Evolutionary conservation across 2,888 invertebrate genomes (phyloP), one percentile per base, ranked within the genome.

Genomic region (Temnothorax rugatulus): DNA sequence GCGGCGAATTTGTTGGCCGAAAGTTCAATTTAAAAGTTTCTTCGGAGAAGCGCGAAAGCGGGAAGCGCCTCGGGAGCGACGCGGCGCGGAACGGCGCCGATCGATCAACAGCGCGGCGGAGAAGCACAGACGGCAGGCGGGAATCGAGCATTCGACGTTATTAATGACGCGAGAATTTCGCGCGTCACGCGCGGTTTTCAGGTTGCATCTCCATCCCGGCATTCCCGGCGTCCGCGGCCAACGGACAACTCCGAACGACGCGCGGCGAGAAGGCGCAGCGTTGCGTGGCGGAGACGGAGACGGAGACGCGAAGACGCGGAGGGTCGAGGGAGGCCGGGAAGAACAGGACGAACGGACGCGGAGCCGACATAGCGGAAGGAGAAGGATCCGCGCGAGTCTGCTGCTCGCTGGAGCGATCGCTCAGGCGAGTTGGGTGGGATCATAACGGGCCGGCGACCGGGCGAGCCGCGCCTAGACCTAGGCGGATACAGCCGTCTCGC

Each of bases 381-480:
- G n/a, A 75, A 38, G 21, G 29, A 77, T 41, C 8, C 29, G 21
- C 74, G 83, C 83, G 86, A 88, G 73, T 84, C 71, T 86, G 76
- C 74, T 90, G 86, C 83, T 85, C 86, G 86, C 84, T 88, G 86
- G 47, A 88, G 86, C 89, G 88, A 83, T 88, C 59, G 83, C 59
- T 18, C 38, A 29, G 44, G 63, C 41, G 47, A 66, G 41, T 3
- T 8, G 88, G 91, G 90, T 88, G 91, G 92, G 90, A 92, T 92
- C 90, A 91, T 93, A 93, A 93, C 93, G 93, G 93, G 88, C 86
- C 38, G 38, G 38, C 61, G 57, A 63, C 69, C 83, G 73, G 44
- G 29, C 47, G 87, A 90, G 91, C 93, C 93, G 93, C 93, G 91
- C 93, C 93, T 93, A 93, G 92, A 91, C 90, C 57, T 25, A 75